A percentile compares a stretch with the other conserved stretches of the same genome.
Conservation (phyloP, 2,888 invertebrate genomes). For the Cancer borealis region DNA sequence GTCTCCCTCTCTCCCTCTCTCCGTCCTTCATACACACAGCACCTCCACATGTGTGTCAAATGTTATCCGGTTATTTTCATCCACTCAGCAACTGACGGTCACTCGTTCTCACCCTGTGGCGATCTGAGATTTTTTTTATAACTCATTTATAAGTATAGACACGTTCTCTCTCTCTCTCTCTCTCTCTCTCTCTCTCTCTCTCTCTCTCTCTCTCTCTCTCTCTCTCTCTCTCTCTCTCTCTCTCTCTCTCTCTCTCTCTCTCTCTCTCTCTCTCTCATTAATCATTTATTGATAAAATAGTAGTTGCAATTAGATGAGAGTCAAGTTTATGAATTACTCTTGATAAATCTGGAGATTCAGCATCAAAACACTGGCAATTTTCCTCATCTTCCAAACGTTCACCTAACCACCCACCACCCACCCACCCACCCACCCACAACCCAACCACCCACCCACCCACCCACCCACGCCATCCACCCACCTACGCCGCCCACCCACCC, state of each 20-base stretch:
- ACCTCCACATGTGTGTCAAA: not conserved
- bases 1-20: not conserved
- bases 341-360: not conserved
- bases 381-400: not conserved
- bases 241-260: not conserved
- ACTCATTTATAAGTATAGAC: not conserved
- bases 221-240: constrained; percentile 21
- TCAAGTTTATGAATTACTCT: too few relatives aligned
- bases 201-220: not conserved
- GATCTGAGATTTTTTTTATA: not conserved
- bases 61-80: not conserved
- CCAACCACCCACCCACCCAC: not conserved
- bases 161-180: not conserved
- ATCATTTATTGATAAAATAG: not conserved
- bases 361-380: not conserved
- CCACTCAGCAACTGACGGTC: constrained; percentile 8
- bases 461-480: too few relatives aligned
- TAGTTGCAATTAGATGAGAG: not conserved
- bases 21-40: not conserved
- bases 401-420: not conserved
- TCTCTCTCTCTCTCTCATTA: constrained; percentile 12
- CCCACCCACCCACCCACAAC: not conserved
- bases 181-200: not conserved
- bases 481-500: constrained; percentile 30
- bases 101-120: not conserved